A percentile compares a stretch with the other conserved stretches of the same genome.
phyloP scores from a whole-genome alignment of 23 tunicate genomes.

The Phallusia fumigata region DNA sequence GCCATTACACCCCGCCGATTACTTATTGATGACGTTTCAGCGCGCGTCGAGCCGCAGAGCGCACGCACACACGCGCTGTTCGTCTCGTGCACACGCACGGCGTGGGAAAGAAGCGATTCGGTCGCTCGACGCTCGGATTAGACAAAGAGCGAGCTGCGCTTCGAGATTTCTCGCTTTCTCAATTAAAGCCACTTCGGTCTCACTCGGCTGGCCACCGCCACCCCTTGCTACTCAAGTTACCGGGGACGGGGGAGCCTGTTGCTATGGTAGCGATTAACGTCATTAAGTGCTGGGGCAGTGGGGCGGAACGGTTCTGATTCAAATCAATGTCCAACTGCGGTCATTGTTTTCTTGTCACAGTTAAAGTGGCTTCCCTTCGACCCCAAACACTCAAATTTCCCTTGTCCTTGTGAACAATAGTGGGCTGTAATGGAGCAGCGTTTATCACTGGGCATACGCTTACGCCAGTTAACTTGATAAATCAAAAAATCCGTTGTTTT shows the following conservation, averaged over 20 bases:
- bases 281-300: not conserved
- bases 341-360: too few relatives aligned
- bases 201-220: not conserved
- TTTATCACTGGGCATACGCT: too few relatives aligned
- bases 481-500: too few relatives aligned
- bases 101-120: slow-evolving; percentile 59
- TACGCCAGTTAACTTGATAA: too few relatives aligned
- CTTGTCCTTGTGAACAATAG: too few relatives aligned
- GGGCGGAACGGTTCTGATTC: not conserved
- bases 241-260: not conserved
- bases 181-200: not conserved
- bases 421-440: too few relatives aligned
- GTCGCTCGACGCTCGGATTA: slow-evolving; percentile 28
- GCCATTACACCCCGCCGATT: slow-evolving; percentile 15
- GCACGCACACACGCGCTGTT: slow-evolving; percentile 50
- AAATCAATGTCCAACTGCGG: not conserved
- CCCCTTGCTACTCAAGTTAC: not conserved
- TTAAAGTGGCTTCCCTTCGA: too few relatives aligned
- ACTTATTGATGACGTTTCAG: slow-evolving; percentile 34
- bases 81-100: slow-evolving; percentile 20
- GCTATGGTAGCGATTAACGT: not conserved
- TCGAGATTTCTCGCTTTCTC: slow-evolving; percentile 17
- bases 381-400: too few relatives aligned
- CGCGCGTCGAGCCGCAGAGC: slow-evolving; percentile 21
- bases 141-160: slow-evolving; percentile 46